These are phyloP conservation scores for Diaprepes abbreviatus DNA, from an alignment of 2,888 invertebrate species.

Conservation along the genomic window DNA sequence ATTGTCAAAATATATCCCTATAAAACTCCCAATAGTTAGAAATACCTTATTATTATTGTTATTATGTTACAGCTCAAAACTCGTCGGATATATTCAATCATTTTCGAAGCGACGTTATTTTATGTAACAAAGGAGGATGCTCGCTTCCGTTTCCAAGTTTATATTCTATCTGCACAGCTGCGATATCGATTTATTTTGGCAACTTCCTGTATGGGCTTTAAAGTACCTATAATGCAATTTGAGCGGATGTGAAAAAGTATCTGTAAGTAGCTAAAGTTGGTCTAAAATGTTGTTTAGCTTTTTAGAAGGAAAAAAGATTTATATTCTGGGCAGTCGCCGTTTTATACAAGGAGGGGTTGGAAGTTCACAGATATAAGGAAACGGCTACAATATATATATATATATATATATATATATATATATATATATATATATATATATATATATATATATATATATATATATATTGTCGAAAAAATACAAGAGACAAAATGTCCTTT, in stretches of 20 bases:
- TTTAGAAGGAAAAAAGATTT: not conserved
- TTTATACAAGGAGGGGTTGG: too few species aligned
- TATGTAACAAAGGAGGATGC: conserved; percentile 37
- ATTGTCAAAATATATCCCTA: too few species aligned
- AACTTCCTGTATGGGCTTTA: conserved; percentile 26
- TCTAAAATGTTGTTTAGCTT: not conserved
- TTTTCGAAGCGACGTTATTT: conserved; percentile 8
- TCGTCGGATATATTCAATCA: not conserved
- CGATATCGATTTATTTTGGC: conserved; percentile 44
- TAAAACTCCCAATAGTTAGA: too few species aligned
- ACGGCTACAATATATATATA: too few species aligned
- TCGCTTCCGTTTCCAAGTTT: conserved; percentile 32
- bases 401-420: too few species aligned
- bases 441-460: too few species aligned
- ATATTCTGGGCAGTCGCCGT: too few species aligned
- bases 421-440: too few species aligned
- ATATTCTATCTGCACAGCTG: conserved; percentile 43
- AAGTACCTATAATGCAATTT: conserved; percentile 21
- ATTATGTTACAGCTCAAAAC: not conserved
- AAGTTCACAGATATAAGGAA: too few species aligned
- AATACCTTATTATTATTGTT: too few species aligned
- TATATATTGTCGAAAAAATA: too few species aligned
- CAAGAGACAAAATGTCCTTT: too few species aligned
- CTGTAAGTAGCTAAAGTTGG: not conserved
- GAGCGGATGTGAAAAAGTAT: conserved; percentile 8